Percentiles rank a stretch among this genome's conserved stretches.
Conservation (phyloP, 2,888 invertebrate genomes). For the Apotomis betuletana region DNA sequence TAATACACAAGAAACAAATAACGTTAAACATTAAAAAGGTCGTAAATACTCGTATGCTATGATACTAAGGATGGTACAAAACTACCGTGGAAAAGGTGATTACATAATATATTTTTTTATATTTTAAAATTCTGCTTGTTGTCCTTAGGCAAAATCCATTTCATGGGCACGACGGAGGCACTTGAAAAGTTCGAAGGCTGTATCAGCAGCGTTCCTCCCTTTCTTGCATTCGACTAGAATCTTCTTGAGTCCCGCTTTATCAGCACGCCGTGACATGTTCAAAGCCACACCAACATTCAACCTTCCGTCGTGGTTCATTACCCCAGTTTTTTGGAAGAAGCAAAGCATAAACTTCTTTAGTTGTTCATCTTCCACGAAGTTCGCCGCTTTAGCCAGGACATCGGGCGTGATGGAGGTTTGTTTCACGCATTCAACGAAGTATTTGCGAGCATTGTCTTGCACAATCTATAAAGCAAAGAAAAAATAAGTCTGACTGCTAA, state of each 20-base stretch:
- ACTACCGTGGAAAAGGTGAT: background rate
- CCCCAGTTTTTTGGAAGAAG: conserved; percentile 57
- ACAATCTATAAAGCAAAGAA: conserved; percentile 56
- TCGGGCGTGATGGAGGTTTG: conserved; percentile 67
- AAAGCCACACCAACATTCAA: conserved; percentile 58
- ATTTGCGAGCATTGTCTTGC: conserved; percentile 60
- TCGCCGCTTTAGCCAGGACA: conserved; percentile 56
- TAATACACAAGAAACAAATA: background rate
- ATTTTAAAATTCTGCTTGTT: too few relatives aligned
- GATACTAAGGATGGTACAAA: background rate
- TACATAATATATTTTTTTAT: too few relatives aligned
- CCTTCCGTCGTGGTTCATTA: conserved; percentile 52
- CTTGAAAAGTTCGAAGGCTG: conserved; percentile 54
- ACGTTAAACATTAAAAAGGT: background rate
- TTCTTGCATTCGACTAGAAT: conserved; percentile 54
- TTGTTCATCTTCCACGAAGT: conserved; percentile 56
- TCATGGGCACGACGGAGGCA: conserved; percentile 51
- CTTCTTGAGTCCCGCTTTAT: conserved; percentile 50
- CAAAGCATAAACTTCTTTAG: conserved; percentile 64
- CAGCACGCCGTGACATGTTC: conserved; percentile 51
- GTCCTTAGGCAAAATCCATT: too few relatives aligned
- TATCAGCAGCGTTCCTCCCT: conserved; percentile 55
- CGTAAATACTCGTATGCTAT: background rate
- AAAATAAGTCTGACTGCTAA: background rate
- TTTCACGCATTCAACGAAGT: conserved; percentile 63